A percentile compares a stretch with the other conserved stretches of the same genome.
These are phyloP conservation scores for Volucella inflata DNA, from an alignment of 2,888 invertebrate genomes.

Conservation along the genomic window DNA sequence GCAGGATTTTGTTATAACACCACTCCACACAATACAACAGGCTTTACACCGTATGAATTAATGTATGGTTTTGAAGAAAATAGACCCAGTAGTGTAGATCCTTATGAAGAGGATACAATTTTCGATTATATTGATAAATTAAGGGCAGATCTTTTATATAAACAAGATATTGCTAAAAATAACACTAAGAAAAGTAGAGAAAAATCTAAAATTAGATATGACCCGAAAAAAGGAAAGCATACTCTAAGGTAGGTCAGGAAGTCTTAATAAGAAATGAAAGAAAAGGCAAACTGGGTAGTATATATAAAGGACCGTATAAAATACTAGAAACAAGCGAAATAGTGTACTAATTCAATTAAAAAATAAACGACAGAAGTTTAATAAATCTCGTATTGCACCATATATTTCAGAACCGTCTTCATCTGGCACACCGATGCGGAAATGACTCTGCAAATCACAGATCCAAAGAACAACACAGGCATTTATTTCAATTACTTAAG, in stretches of 20 bases:
- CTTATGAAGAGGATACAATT: not conserved
- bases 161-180: not conserved
- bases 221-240: not conserved
- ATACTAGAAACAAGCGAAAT: too few relatives aligned
- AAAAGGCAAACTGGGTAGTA: not conserved
- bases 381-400: too few relatives aligned
- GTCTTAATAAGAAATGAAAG: conserved; percentile 1
- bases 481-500: too few relatives aligned
- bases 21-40: not conserved
- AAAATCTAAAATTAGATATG: not conserved
- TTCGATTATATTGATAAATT: not conserved
- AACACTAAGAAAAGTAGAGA: not conserved
- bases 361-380: too few relatives aligned
- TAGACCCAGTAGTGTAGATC: not conserved
- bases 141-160: not conserved
- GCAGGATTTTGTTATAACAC: not conserved
- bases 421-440: not conserved
- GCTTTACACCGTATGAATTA: not conserved
- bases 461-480: too few relatives aligned
- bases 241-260: not conserved
- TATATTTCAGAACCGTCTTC: too few relatives aligned
- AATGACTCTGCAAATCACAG: not conserved
- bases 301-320: too few relatives aligned
- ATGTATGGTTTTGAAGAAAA: not conserved
- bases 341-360: too few relatives aligned